Percentiles rank a stretch among this genome's conserved stretches.
Conservation (phyloP, 2,888 invertebrate species). For the Miltochrista miniata region DNA sequence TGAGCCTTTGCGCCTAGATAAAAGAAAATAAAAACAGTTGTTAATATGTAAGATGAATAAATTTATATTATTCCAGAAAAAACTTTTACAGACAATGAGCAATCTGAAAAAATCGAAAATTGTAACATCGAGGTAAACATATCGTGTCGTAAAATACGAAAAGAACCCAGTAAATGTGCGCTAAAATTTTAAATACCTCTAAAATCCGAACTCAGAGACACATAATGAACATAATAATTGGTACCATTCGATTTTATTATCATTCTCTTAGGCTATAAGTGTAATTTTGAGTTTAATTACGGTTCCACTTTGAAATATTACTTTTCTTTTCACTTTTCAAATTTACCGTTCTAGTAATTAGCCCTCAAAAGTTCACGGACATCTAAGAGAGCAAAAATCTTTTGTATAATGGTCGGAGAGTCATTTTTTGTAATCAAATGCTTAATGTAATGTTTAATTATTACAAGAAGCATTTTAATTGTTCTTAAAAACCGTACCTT, state of each 20-base stretch:
- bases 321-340: conserved; percentile 50
- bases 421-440: conserved; percentile 21
- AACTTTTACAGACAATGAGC: too few species aligned
- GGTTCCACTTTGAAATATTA: conserved; percentile 47
- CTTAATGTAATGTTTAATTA: conserved; percentile 31
- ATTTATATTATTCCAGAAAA: too few species aligned
- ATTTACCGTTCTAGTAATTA: conserved; percentile 47
- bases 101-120: too few species aligned
- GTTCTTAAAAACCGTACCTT: conserved; percentile 5
- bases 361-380: conserved; percentile 22
- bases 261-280: conserved; percentile 36
- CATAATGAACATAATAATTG: conserved; percentile 8
- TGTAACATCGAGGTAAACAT: too few species aligned
- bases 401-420: conserved; percentile 27
- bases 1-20: too few species aligned
- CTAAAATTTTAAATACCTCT: not conserved
- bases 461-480: conserved; percentile 31
- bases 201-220: not conserved
- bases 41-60: too few species aligned
- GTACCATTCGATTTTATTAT: conserved; percentile 28
- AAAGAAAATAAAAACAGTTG: too few species aligned
- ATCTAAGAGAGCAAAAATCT: conserved; percentile 38
- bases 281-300: conserved; percentile 50
- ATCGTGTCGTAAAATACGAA: not conserved
- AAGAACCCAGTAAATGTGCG: not conserved